Conservation (phyloP, 53 echinoderm and acorn worm species). For the Zoroaster sp. region DNA sequence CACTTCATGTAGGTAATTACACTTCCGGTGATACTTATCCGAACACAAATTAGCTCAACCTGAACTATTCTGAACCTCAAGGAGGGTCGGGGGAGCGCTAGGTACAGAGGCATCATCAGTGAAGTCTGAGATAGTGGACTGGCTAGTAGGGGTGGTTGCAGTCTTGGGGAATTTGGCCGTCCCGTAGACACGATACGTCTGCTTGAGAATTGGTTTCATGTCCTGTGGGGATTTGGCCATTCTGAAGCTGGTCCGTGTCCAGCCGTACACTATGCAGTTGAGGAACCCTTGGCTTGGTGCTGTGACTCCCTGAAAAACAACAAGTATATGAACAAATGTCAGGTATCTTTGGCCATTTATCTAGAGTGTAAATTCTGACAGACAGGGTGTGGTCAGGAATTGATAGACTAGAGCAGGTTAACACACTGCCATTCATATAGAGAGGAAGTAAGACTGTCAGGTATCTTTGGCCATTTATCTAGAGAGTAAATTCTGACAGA, state of each 20-base stretch:
- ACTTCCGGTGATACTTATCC: no score
- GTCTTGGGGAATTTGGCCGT: slow-evolving; percentile 4
- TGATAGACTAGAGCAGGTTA: no score
- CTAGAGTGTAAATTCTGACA: no score
- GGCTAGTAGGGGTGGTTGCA: neutral
- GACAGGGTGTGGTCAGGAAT: no score
- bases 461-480: no score
- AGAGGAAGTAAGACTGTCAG: no score
- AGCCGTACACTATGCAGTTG: slow-evolving; percentile 63
- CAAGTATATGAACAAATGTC: no score
- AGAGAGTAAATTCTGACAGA: no score
- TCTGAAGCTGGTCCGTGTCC: slow-evolving; percentile 64
- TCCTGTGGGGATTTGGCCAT: slow-evolving; percentile 25
- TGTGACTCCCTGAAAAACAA: slow-evolving; percentile 58
- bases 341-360: no score
- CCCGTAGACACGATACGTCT: slow-evolving; percentile 55
- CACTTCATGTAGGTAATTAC: no score
- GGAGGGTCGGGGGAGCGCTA: neutral
- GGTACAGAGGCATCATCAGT: neutral
- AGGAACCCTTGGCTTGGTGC: slow-evolving; percentile 73
- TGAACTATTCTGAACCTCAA: neutral
- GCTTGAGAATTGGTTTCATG: slow-evolving; percentile 2
- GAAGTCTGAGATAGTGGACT: neutral
- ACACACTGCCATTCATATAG: no score
- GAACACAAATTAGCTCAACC: neutral